Percentiles rank a stretch among this genome's conserved stretches.
Evolutionary conservation across 2,888 invertebrate genomes (phyloP).

Genomic region (Ashinkailepas kermadecensis): DNA sequence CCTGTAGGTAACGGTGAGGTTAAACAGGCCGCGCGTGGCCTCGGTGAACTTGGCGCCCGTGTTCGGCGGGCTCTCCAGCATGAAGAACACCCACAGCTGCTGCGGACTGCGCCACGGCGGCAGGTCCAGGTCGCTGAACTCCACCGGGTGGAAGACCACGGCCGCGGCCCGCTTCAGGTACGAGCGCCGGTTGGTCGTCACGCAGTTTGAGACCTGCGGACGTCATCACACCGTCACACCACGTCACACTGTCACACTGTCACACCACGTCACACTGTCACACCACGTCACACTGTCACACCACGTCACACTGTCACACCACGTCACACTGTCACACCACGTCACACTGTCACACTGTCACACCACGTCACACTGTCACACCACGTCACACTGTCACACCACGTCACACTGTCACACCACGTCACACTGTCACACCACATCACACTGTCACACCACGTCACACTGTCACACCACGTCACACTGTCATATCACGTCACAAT

Average conservation of each 20-base stretch:
- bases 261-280: too few species aligned
- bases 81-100: slow-evolving; percentile 11
- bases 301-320: too few species aligned
- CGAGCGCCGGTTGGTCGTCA: slow-evolving; percentile 9
- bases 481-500: too few species aligned
- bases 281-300: not conserved
- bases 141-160: slow-evolving; percentile 1
- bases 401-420: too few species aligned
- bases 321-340: not conserved
- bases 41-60: not conserved
- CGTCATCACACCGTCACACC: too few species aligned
- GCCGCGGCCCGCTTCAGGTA: not conserved
- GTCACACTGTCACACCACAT: too few species aligned
- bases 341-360: too few species aligned
- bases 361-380: not conserved
- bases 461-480: too few species aligned
- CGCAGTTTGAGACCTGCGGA: not conserved
- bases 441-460: too few species aligned
- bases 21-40: not conserved
- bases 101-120: not conserved
- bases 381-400: too few species aligned
- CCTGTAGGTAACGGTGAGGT: slow-evolving; percentile 17
- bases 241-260: not conserved
- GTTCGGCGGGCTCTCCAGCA: slow-evolving; percentile 14
- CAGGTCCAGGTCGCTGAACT: slow-evolving; percentile 20